Evolutionary conservation across 1,140 invertebrate genomes (phyloP), one percentile per base, ranked within the genome.

Genomic region (Cardiocondyla obscurior): DNA sequence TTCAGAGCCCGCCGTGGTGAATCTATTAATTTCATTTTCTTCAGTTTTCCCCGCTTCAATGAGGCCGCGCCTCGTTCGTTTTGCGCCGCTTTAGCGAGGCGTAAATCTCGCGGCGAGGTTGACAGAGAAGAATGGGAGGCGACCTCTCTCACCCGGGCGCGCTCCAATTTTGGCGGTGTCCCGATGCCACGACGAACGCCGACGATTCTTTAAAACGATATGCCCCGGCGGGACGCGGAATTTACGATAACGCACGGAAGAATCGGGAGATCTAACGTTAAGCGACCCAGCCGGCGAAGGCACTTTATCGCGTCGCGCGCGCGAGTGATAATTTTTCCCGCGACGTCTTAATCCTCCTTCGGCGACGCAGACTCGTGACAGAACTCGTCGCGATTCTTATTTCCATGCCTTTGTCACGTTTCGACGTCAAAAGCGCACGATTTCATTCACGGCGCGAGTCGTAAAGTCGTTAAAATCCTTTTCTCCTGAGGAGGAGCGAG

Each of bases 11-110:
- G 25, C 3, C 25, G 33, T 16, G n/a, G 36, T 44, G 73, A 39
- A 64, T 16, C 60, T 67, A 77, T 77, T 77, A 77, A 77, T 77
- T 77, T 77, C 46, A 77, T 60, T 77, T 77, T 77, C 74, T 51
- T 25, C 44, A 25, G 30, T 36, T 64, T 8, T 33, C 28, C 55
- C 28, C 30, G 19, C 28, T 19, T 51, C 60, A 76, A 76, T 62
- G 72, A 62, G 72, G 49, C 22, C 58, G 58, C 46, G 51, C 22
- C 46, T 28, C 74, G 60, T 22, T 49, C 57, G 42, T 12, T 77
- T 25, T 22, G 39, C 39, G 46, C 72, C 55, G 53, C 55, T 58
- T 76, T 64, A 64, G 58, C 57, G 44, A 22, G 42, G 22, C 10
- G 64, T 64, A 51, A 76, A 76, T 76, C 58, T 60, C 58, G 16